Percentiles rank a stretch among this genome's conserved stretches.
Evolutionary conservation across 30 jellyfish, hydroid and myxozoan genomes (phyloP).

Genomic region (Aurelia sp.): DNA sequence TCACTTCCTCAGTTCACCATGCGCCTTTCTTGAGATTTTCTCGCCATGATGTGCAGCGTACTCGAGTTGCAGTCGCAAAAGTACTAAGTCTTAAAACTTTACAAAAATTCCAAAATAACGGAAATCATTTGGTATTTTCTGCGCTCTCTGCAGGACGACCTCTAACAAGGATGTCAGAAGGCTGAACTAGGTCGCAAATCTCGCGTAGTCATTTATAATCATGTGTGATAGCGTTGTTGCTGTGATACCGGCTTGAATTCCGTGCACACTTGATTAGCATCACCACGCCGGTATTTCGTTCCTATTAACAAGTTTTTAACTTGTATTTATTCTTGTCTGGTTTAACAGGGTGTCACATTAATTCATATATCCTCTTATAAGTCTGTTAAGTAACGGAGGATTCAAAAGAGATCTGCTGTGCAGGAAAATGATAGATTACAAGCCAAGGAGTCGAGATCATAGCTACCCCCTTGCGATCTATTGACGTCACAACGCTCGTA

Average conservation of each 20-base stretch:
- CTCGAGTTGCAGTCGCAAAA: too few species aligned
- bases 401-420: neutral
- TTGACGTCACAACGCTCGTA: too few species aligned
- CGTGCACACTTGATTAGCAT: slow-evolving; percentile 67
- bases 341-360: slow-evolving; percentile 47
- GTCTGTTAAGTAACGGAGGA: slow-evolving; percentile 1
- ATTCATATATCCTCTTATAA: neutral
- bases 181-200: slow-evolving; percentile 23
- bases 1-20: neutral
- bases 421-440: neutral
- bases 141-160: neutral
- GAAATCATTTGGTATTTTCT: slow-evolving; percentile 19
- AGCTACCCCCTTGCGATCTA: too few species aligned
- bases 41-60: too few species aligned
- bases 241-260: slow-evolving; percentile 59
- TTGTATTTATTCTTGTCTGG: slow-evolving; percentile 40
- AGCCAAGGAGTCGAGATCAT: neutral
- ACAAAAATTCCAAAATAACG: neutral
- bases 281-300: slow-evolving; percentile 63
- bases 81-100: too few species aligned
- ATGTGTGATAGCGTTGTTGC: slow-evolving; percentile 56
- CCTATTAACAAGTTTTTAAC: slow-evolving; percentile 53
- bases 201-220: slow-evolving; percentile 20
- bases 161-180: slow-evolving; percentile 19
- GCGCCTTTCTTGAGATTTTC: too few species aligned